Conservation (phyloP, 2,113 vertebrate genomes). For the Agapornis roseicollis region DNA sequence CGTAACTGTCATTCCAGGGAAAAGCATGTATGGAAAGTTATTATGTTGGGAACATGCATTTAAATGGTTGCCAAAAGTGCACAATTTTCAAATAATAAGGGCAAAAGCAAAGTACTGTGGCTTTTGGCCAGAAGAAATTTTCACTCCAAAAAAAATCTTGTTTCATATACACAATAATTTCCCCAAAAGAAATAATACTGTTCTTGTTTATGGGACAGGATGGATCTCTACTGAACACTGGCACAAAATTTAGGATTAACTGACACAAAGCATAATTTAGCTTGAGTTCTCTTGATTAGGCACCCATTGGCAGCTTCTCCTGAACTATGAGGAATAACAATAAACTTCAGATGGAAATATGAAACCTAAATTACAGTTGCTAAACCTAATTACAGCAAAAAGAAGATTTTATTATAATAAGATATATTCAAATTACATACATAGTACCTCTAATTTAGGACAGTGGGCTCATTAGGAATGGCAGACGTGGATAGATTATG, state of each 20-base stretch:
- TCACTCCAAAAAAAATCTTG: not conserved
- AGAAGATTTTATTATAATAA: slow-evolving; percentile 14
- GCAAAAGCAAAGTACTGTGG: not conserved
- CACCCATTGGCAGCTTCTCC: slow-evolving; percentile 13
- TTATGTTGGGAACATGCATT: not conserved
- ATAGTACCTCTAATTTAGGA: not conserved
- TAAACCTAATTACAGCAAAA: slow-evolving; percentile 1
- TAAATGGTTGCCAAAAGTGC: not conserved
- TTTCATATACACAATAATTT: not conserved
- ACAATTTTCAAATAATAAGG: not conserved
- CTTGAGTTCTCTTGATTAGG: slow-evolving; percentile 21
- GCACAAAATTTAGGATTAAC: slow-evolving; percentile 5
- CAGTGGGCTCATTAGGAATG: not conserved
- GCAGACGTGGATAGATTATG: not conserved
- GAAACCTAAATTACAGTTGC: slow-evolving; percentile 51
- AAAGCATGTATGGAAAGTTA: slow-evolving; percentile 26
- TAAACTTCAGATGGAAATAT: slow-evolving; percentile 36
- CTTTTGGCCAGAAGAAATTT: not conserved
- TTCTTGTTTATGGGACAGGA: not conserved
- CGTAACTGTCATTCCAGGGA: not conserved
- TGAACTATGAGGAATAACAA: slow-evolving; percentile 35
- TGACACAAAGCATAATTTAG: slow-evolving; percentile 16
- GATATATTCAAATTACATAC: slow-evolving; percentile 21
- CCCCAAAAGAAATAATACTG: not conserved
- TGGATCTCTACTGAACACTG: not conserved